phyloP scores from a whole-genome alignment of 1,140 invertebrate species.

The Venturia canescens region DNA sequence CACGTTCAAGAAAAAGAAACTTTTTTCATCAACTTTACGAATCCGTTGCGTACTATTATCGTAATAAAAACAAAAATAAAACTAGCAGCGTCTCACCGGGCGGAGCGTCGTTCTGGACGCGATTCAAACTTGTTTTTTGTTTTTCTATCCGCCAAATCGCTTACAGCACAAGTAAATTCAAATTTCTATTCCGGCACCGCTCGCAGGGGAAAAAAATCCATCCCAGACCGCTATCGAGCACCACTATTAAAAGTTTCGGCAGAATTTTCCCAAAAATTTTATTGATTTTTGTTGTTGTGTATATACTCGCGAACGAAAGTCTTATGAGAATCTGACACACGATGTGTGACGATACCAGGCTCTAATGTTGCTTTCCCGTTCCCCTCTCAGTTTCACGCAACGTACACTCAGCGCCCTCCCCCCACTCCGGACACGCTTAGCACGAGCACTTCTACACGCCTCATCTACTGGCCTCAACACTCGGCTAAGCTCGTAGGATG shows the following conservation, averaged over 20 bases:
- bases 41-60: neutral
- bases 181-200: neutral
- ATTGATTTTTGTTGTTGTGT: slow-evolving; percentile 23
- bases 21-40: neutral
- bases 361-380: slow-evolving; percentile 24
- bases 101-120: neutral
- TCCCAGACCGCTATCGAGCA: neutral
- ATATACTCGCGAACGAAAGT: slow-evolving; percentile 45
- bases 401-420: neutral
- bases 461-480: too few species aligned
- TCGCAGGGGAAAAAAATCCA: neutral
- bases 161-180: neutral
- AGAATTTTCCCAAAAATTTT: neutral
- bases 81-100: slow-evolving; percentile 36
- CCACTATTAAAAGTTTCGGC: too few species aligned
- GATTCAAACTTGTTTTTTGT: slow-evolving; percentile 15
- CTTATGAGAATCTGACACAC: slow-evolving; percentile 38
- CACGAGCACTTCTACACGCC: too few species aligned
- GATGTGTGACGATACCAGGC: slow-evolving; percentile 15
- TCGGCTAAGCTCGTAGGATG: too few species aligned
- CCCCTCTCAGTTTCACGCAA: neutral
- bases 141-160: neutral
- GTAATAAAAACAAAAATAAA: neutral
- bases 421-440: neutral
- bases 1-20: neutral